A percentile compares a stretch with the other conserved stretches of the same genome.
Evolutionary conservation across 2,113 vertebrate species (phyloP).

Genomic region (Eurystomus gularis): DNA sequence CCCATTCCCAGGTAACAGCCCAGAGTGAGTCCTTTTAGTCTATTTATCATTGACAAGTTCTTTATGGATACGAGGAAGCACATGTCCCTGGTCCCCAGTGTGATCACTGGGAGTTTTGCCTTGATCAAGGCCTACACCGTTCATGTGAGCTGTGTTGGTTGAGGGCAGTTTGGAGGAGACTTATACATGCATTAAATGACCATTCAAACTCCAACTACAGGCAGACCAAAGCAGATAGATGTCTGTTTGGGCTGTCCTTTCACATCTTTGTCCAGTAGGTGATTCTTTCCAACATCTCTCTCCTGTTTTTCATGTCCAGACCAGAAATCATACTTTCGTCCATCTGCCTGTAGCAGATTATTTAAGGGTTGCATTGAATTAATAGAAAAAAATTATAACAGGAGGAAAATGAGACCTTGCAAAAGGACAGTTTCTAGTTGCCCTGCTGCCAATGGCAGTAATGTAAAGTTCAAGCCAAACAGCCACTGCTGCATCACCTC

Average conservation of each 20-base stretch:
- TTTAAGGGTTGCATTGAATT: neutral
- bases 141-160: neutral
- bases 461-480: neutral
- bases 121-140: neutral
- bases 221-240: neutral
- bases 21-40: neutral
- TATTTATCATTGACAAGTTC: neutral
- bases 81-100: neutral
- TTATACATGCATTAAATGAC: neutral
- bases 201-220: neutral
- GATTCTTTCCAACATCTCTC: neutral
- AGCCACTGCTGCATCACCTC: neutral
- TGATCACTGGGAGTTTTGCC: neutral
- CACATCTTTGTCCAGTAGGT: neutral
- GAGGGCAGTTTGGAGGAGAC: neutral
- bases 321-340: neutral
- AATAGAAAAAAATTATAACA: neutral
- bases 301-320: neutral
- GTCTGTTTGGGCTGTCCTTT: neutral
- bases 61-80: fast-evolving
- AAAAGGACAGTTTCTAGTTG: neutral
- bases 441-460: neutral
- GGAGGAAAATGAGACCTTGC: neutral
- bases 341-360: neutral
- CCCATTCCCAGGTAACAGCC: neutral